Evolutionary conservation across 2,113 vertebrate species (phyloP), one percentile per base, ranked within the genome.

Genomic region (Proteles cristata): DNA sequence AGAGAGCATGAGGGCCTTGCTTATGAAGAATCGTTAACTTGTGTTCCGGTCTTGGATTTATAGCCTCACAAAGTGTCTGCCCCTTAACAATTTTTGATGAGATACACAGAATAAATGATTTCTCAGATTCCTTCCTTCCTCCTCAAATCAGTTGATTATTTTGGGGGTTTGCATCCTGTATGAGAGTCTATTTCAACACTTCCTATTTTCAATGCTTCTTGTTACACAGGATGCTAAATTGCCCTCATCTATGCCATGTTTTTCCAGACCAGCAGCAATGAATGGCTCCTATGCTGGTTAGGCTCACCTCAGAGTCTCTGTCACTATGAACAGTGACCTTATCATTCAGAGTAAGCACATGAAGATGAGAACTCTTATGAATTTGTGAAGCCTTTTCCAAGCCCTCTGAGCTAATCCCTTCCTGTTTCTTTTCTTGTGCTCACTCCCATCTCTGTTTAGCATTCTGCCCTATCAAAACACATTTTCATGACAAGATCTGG

Each of bases 111-210:
- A 48, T 96, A 97, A 98, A 94, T 95, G 48, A 71, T 98, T 98
- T 98, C 94, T 98, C 97, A 98, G 98, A 96, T 97, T 93, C 96
- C 88, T 96, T 95, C 73, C 79, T 68, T 98, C 76, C 53, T 97
- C 79, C 43, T 94, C 93, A 76, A 73, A 89, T 77, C 21, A 89
- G 76, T 94, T 89, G 86, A 97, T 96, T 95, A 73, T 79, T 91
- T 97, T 90, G 91, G 23, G 55, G 71, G 68, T 74, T 65, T 68
- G 23, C 14, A 92, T 93, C 84, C 84, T 93, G 87, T 88, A 66
- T 74, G 58, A 93, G 43, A 97, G 73, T 35, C 81, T n/a, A 94
- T 63, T 96, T 93, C 89, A 79, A 86, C 0, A 0, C 82, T 96
- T 93, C 53, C 94, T 90, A 43, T 91, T 71, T 80, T 82, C 96